A percentile compares a stretch with the other conserved stretches of the same genome.
phyloP scores from a whole-genome alignment of 2,113 vertebrate species.

The Micromys minutus region DNA sequence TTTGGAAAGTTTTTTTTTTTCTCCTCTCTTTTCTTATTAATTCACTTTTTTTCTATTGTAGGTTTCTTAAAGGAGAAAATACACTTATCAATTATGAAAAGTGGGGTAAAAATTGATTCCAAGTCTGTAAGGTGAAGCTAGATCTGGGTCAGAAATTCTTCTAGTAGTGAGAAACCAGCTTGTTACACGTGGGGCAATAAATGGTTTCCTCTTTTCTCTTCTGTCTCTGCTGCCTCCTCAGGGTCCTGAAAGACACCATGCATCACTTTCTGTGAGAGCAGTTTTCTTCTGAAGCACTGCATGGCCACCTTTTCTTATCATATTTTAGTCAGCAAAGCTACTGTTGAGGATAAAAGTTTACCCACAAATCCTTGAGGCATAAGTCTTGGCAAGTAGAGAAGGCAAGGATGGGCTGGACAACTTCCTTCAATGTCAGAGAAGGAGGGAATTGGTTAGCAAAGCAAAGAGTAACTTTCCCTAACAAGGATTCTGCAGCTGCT shows the following conservation, averaged over 20 bases:
- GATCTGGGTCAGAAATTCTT: background rate
- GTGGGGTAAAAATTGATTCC: background rate
- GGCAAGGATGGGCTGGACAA: background rate
- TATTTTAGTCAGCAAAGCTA: background rate
- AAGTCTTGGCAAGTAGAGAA: background rate
- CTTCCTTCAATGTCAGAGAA: background rate
- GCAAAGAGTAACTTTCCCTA: background rate
- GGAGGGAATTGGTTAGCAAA: background rate
- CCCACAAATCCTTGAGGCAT: background rate
- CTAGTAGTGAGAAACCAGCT: background rate
- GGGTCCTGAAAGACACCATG: background rate
- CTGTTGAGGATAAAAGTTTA: background rate
- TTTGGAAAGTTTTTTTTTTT: slow-evolving; percentile 74
- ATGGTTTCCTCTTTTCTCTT: background rate
- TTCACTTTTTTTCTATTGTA: slow-evolving; percentile 75
- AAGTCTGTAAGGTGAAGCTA: background rate
- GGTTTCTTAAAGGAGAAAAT: slow-evolving; percentile 46
- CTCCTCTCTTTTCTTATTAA: slow-evolving; percentile 77
- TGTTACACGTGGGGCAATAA: background rate
- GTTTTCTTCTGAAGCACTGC: background rate
- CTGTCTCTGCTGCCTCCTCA: background rate
- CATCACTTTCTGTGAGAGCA: background rate
- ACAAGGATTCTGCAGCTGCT: background rate
- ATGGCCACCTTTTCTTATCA: background rate
- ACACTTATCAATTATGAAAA: slow-evolving; percentile 58